Percentiles rank a stretch among this genome's conserved stretches.
These are phyloP conservation scores for Bradypus variegatus DNA, from an alignment of 2,797 vertebrate genomes.

Conservation along the genomic window DNA sequence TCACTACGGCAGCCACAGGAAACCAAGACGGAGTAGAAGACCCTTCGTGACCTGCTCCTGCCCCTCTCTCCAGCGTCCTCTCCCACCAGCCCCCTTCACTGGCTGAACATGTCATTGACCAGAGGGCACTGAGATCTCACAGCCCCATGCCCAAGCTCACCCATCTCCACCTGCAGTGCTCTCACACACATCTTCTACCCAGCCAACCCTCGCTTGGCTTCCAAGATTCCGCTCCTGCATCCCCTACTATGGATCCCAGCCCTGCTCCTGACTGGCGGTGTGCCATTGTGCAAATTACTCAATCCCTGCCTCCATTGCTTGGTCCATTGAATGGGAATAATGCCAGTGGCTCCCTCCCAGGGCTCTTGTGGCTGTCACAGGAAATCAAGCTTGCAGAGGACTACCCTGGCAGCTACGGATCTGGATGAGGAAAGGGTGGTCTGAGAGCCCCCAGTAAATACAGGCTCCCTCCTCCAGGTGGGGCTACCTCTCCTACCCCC, in stretches of 20 bases:
- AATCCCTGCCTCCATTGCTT: fast-evolving
- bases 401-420: fast-evolving
- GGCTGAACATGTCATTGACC: fast-evolving
- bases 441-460: neutral
- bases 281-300: neutral
- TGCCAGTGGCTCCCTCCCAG: neutral
- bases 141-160: fast-evolving
- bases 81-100: neutral
- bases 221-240: neutral
- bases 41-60: fast-evolving
- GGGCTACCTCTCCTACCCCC: neutral
- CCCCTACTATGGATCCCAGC: fast-evolving
- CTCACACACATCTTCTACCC: neutral
- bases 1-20: too few relatives aligned
- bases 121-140: neutral
- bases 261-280: neutral
- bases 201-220: neutral
- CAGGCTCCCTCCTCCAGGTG: fast-evolving
- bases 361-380: too few relatives aligned
- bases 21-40: neutral
- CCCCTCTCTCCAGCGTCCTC: neutral
- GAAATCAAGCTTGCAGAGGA: fast-evolving
- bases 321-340: neutral
- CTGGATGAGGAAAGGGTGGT: neutral
- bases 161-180: neutral